phyloP scores from a whole-genome alignment of 2,113 vertebrate species.

The Tachysurus vachellii region DNA sequence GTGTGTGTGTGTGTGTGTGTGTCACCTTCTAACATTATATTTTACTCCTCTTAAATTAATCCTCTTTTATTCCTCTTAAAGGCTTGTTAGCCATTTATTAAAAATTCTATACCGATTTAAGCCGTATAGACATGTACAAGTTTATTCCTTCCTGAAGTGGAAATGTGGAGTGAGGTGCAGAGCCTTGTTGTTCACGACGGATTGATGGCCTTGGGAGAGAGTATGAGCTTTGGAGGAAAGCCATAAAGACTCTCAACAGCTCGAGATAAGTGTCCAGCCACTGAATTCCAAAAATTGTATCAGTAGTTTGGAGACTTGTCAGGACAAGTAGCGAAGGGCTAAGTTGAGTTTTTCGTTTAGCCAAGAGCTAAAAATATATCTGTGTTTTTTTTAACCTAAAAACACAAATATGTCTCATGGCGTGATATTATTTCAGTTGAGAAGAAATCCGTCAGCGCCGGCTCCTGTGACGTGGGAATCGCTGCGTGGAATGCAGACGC shows the following conservation, averaged over 20 bases:
- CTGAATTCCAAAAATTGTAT: slow-evolving; percentile 53
- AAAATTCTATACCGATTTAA: background rate
- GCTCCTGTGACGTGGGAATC: slow-evolving; percentile 29
- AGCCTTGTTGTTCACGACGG: slow-evolving; percentile 10
- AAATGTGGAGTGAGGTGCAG: slow-evolving; percentile 8
- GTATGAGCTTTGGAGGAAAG: slow-evolving; percentile 60
- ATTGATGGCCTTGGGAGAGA: slow-evolving; percentile 34
- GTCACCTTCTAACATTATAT: background rate
- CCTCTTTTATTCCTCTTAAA: background rate
- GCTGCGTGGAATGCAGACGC: slow-evolving; percentile 18
- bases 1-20: slow-evolving; percentile 7
- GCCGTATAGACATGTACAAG: background rate
- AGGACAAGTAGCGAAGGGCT: slow-evolving; percentile 24
- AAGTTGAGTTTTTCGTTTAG: slow-evolving; percentile 20
- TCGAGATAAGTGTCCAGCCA: slow-evolving; percentile 49
- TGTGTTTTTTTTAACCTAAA: slow-evolving; percentile 17
- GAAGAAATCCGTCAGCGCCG: slow-evolving; percentile 39
- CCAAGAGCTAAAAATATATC: slow-evolving; percentile 30
- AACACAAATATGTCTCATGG: slow-evolving; percentile 32
- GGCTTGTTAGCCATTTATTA: background rate
- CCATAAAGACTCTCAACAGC: slow-evolving; percentile 64
- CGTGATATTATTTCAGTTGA: slow-evolving; percentile 13
- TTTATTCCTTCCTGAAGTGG: background rate
- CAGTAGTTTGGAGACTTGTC: slow-evolving; percentile 41
- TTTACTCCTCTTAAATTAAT: background rate